Percentiles rank a stretch among this genome's conserved stretches.
phyloP scores from a whole-genome alignment of 2,113 vertebrate genomes.

The Barbus barbus region DNA sequence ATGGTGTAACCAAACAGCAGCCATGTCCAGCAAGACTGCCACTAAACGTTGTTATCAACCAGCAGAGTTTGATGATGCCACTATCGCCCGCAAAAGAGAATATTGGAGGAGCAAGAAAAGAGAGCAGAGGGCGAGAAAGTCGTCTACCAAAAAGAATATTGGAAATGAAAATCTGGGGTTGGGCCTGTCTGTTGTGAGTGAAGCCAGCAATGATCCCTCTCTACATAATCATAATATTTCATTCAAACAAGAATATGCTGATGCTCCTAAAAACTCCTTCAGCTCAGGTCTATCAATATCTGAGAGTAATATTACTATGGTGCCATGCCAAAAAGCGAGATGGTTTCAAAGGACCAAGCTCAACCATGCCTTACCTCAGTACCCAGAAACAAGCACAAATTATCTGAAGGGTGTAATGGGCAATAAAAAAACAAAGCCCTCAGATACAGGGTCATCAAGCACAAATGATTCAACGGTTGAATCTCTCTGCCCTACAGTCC shows the following conservation, averaged over 20 bases:
- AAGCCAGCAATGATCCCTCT: conserved; percentile 31
- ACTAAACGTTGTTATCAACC: too few relatives aligned
- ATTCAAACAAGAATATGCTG: conserved; percentile 21
- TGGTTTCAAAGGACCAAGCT: conserved; percentile 59
- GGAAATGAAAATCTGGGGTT: conserved; percentile 24
- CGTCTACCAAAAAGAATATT: conserved; percentile 56
- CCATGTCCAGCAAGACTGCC: too few relatives aligned
- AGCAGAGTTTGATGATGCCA: too few relatives aligned
- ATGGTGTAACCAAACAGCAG: too few relatives aligned
- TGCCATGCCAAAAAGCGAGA: conserved; percentile 55
- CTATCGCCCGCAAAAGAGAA: conserved; percentile 65
- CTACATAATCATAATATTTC: conserved; percentile 52
- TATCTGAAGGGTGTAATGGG: neutral
- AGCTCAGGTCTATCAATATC: conserved; percentile 15
- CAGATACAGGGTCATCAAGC: conserved; percentile 41
- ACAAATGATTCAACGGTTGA: conserved; percentile 50
- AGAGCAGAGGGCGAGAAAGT: conserved; percentile 75
- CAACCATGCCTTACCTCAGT: conserved; percentile 56
- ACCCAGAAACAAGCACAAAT: conserved; percentile 40
- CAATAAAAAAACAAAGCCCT: conserved; percentile 36
- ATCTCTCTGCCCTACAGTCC: conserved; percentile 47
- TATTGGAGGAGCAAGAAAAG: conserved; percentile 81
- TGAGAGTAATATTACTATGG: conserved; percentile 5
- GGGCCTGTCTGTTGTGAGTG: conserved; percentile 10
- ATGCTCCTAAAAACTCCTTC: conserved; percentile 31